These are phyloP conservation scores for Hyphantria cunea DNA, from an alignment of 1,140 invertebrate species.

Conservation along the genomic window DNA sequence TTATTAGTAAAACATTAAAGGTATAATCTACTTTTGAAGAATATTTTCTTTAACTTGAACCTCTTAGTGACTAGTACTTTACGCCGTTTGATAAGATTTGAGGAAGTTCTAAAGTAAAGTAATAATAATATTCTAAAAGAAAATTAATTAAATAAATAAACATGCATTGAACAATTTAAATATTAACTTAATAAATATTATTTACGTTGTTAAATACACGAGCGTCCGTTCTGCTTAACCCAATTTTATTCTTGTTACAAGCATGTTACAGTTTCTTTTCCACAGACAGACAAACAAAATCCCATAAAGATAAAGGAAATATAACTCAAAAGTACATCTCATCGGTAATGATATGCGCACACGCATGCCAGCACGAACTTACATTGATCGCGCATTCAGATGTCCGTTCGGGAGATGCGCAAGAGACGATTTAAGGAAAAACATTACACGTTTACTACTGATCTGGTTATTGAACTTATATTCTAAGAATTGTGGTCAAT, in stretches of 20 bases:
- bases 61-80: no score
- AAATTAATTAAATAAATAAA: no score
- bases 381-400: conserved; percentile 21
- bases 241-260: neutral
- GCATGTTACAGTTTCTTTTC: neutral
- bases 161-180: no score
- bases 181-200: no score
- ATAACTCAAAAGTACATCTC: conserved; percentile 28
- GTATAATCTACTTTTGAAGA: no score
- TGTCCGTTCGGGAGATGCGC: conserved; percentile 11
- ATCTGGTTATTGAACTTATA: conserved; percentile 27
- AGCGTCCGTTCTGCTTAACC: no score
- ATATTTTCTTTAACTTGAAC: no score
- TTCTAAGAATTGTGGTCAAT: conserved; percentile 5
- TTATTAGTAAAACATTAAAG: no score
- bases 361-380: conserved; percentile 18
- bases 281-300: neutral
- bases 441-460: conserved; percentile 6
- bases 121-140: no score
- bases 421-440: conserved; percentile 24
- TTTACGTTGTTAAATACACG: no score
- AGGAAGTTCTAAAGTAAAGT: no score
- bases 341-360: conserved; percentile 13
- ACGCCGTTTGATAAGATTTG: no score
- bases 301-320: conserved; percentile 13